Evolutionary conservation across 2,797 vertebrate genomes (phyloP).

Genomic region (Hozukius guyotensis): DNA sequence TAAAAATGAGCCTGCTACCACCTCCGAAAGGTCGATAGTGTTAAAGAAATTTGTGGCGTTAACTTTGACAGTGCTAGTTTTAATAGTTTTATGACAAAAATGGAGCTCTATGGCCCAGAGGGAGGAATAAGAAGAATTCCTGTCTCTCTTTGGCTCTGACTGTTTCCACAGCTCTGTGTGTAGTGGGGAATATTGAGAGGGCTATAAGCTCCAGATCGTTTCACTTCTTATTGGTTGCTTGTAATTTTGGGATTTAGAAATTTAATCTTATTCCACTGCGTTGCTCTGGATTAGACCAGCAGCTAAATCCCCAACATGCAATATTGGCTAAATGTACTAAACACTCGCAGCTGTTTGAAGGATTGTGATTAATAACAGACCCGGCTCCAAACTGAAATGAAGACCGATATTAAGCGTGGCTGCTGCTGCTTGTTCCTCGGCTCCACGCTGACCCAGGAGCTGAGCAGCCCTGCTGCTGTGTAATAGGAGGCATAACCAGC

Average conservation of each 20-base stretch:
- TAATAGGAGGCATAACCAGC: slow-evolving; percentile 51
- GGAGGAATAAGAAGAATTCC: not conserved
- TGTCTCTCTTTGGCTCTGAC: not conserved
- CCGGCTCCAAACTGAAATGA: slow-evolving; percentile 13
- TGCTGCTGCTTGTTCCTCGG: slow-evolving; percentile 21
- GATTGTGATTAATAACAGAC: slow-evolving; percentile 38
- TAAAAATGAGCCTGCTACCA: no score
- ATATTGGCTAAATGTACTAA: slow-evolving; percentile 20
- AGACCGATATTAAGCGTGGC: slow-evolving; percentile 19
- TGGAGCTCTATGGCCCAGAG: not conserved
- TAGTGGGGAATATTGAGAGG: not conserved
- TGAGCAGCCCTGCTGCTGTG: slow-evolving; percentile 16
- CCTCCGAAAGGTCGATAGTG: no score
- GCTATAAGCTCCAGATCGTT: not conserved
- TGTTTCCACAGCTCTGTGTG: not conserved
- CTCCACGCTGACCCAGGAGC: slow-evolving; percentile 32
- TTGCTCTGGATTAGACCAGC: slow-evolving; percentile 20
- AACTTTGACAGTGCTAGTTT: not conserved
- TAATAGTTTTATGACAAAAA: not conserved
- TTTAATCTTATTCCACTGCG: slow-evolving; percentile 2
- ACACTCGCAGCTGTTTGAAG: slow-evolving; percentile 13
- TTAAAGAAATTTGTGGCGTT: no score
- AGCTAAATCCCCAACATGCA: slow-evolving; percentile 31
- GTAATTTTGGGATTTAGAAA: slow-evolving; percentile 37
- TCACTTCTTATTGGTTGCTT: slow-evolving; percentile 41